These are phyloP conservation scores for Peromyscus leucopus DNA, from an alignment of 2,113 vertebrate species.

Conservation along the genomic window DNA sequence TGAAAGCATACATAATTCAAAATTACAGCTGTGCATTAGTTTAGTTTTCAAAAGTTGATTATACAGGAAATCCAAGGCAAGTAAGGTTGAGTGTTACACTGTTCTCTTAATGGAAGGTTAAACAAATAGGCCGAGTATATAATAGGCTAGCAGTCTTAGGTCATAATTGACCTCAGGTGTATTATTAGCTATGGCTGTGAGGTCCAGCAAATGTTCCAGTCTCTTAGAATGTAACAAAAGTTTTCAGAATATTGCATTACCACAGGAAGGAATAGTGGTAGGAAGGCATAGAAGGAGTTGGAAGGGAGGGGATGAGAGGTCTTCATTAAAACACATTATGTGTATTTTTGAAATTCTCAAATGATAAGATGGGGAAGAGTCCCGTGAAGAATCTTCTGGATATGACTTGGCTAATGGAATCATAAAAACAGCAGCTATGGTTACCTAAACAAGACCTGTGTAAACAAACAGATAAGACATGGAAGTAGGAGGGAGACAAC, in stretches of 20 bases:
- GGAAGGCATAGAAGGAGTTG: not conserved
- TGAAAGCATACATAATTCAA: not conserved
- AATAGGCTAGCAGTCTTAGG: not conserved
- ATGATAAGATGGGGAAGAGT: not conserved
- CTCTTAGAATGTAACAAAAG: not conserved
- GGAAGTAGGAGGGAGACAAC: not conserved
- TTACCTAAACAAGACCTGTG: not conserved
- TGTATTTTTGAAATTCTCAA: not conserved
- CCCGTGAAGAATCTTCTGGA: not conserved
- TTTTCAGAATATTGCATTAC: not conserved
- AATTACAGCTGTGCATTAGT: not conserved
- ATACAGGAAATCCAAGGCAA: not conserved
- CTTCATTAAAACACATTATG: not conserved
- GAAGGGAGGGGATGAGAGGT: not conserved
- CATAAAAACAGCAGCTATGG: not conserved
- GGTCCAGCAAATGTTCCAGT: not conserved
- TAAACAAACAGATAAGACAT: not conserved
- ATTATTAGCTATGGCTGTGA: not conserved
- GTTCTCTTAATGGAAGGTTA: not conserved
- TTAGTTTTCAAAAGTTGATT: not conserved
- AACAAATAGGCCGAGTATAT: not conserved
- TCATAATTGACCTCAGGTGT: not conserved
- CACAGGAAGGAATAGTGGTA: not conserved
- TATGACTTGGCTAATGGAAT: not conserved
- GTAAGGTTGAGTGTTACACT: not conserved